These are phyloP conservation scores for Pachliopta kotzebuea DNA, from an alignment of 2,888 invertebrate genomes.

Conservation along the genomic window DNA sequence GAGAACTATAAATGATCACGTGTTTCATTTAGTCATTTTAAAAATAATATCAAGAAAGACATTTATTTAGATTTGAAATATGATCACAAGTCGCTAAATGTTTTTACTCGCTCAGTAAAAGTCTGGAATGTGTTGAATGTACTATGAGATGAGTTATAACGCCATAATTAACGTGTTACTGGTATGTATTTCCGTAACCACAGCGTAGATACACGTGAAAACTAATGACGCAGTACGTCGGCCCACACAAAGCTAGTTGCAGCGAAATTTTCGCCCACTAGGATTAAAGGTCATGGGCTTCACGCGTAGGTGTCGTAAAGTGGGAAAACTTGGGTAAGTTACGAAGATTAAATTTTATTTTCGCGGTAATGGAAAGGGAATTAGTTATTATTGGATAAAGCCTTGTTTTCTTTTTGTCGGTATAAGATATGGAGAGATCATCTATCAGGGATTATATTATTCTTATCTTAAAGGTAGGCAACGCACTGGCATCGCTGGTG, in stretches of 20 bases:
- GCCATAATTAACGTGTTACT: neutral
- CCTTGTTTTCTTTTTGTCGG: neutral
- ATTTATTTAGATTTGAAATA: too few relatives aligned
- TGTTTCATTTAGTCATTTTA: too few relatives aligned
- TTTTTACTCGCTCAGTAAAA: neutral
- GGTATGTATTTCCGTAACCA: neutral
- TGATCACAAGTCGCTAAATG: too few relatives aligned
- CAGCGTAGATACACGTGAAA: slow-evolving; percentile 36
- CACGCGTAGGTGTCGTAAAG: slow-evolving; percentile 33
- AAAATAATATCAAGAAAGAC: too few relatives aligned
- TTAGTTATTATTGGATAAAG: neutral
- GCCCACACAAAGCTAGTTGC: slow-evolving; percentile 39
- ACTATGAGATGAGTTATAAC: neutral
- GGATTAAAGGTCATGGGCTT: slow-evolving; percentile 47
- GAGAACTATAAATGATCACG: too few relatives aligned
- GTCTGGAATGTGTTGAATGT: neutral
- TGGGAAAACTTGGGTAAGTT: slow-evolving; percentile 15
- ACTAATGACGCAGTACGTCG: slow-evolving; percentile 47
- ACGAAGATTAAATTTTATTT: slow-evolving; percentile 1
- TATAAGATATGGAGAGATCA: neutral
- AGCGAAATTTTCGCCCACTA: slow-evolving; percentile 52
- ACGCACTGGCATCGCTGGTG: too few relatives aligned
- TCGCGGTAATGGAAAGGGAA: neutral
- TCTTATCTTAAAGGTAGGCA: too few relatives aligned
- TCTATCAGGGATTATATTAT: neutral